These are phyloP conservation scores for Lagopus muta DNA, from an alignment of 2,113 vertebrate genomes.

Conservation along the genomic window DNA sequence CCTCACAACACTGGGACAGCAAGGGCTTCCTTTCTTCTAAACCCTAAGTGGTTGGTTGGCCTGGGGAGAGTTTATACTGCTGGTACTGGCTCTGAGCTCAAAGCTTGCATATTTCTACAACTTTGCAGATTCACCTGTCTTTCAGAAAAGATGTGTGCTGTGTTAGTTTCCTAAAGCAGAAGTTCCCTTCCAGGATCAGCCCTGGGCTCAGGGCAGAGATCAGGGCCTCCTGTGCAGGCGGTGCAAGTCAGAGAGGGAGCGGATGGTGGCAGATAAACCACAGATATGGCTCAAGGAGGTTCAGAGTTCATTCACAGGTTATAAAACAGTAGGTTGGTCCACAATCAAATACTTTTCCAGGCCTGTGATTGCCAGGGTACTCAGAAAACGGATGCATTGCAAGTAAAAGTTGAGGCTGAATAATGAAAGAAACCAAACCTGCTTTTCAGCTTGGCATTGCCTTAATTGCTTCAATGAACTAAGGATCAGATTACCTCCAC, in stretches of 20 bases:
- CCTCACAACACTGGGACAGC: not conserved
- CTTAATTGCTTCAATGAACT: not conserved
- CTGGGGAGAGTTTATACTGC: not conserved
- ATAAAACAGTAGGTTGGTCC: not conserved
- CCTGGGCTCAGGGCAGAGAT: not conserved
- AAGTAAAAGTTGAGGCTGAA: not conserved
- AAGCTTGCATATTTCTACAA: not conserved
- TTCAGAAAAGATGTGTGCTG: not conserved
- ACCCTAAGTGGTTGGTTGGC: not conserved
- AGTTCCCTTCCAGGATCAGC: not conserved
- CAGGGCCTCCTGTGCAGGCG: not conserved
- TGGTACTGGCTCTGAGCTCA: accelerated
- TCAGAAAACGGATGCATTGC: not conserved
- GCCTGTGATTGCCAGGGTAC: not conserved
- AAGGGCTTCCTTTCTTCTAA: not conserved
- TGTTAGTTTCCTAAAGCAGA: not conserved
- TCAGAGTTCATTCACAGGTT: not conserved
- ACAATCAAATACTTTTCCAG: not conserved
- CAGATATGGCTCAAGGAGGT: not conserved
- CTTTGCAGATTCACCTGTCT: not conserved
- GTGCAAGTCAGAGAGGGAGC: not conserved
- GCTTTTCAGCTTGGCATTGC: not conserved
- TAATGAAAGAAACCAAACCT: not conserved
- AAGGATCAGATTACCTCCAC: not conserved
- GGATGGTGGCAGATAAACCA: not conserved